Evolutionary conservation across 2,888 invertebrate species (phyloP), one percentile per base, ranked within the genome.

Genomic region (Ophion ventricosus): DNA sequence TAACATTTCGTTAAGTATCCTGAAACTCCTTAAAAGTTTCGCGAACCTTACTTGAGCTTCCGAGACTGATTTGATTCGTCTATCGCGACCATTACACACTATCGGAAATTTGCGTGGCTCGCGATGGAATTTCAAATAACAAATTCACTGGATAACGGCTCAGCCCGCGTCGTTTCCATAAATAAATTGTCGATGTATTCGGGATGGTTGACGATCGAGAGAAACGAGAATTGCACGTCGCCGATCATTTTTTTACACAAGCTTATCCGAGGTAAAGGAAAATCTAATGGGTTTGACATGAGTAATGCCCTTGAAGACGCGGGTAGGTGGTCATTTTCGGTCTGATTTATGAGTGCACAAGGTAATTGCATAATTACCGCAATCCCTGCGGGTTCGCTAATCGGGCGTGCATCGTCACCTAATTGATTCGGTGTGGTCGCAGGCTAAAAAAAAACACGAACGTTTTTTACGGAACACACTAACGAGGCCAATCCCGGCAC

Each of bases 371-470:
- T 80, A 78, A 80, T 84, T 70, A 83, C 85, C 78, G 81, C 69
- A 74, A 80, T 25, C 61, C 73, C 56, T 69, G 75, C 72, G 26
- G 86, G 84, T 70, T 81, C 84, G 70, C 73, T 86, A 88, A 88
- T 88, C 87, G 83, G 81, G 73, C 80, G 57, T 74, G 86, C 87
- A 87, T 86, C 85, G 84, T 78, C 83, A 81, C 77, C 83, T 88
- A 88, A 88, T 88, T 87, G 86, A 88, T 79, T 82, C 83, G 79
- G 86, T 78, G 80, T 81, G 80, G 81, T 80, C 84, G 63, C 69
- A 69, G 78, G 43, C 73, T n/a, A n/a, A n/a, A 72, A 84, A 85
- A 86, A 85, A 72, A 70, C 64, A 59, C 20, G 20, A 67, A 23
- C 40, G 20, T 64, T 56, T 72, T 66, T 61, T 26, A 88, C 82